These are phyloP conservation scores for Sorex fumeus DNA, from an alignment of 2,113 vertebrate genomes.

Conservation along the genomic window DNA sequence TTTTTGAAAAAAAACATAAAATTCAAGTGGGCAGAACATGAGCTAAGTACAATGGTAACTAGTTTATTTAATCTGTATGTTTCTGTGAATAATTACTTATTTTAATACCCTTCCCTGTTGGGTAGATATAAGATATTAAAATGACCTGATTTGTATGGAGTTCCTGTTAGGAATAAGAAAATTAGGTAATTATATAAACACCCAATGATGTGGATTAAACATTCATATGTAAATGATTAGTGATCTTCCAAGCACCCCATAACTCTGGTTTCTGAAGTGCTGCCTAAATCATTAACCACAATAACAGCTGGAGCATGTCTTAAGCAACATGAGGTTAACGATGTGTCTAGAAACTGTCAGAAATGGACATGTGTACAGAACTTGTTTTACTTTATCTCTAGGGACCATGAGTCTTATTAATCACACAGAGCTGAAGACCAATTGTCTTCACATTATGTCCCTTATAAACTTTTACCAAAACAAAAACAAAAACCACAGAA, in stretches of 20 bases:
- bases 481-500: neutral
- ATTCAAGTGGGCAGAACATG: slow-evolving; percentile 40
- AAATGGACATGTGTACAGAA: slow-evolving; percentile 54
- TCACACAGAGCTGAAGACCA: slow-evolving; percentile 68
- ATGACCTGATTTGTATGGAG: neutral
- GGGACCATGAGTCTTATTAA: slow-evolving; percentile 64
- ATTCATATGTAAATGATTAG: slow-evolving; percentile 23
- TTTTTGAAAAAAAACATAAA: slow-evolving; percentile 27
- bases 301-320: slow-evolving; percentile 60
- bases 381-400: slow-evolving; percentile 58
- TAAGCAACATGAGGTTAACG: slow-evolving; percentile 54
- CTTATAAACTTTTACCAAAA: neutral
- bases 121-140: slow-evolving; percentile 44
- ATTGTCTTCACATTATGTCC: slow-evolving; percentile 74
- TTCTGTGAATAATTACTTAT: slow-evolving; percentile 36
- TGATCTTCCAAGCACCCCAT: slow-evolving; percentile 35
- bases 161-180: slow-evolving; percentile 43
- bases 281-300: slow-evolving; percentile 56
- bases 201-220: neutral
- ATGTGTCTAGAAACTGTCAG: slow-evolving; percentile 59
- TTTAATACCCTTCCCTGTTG: slow-evolving; percentile 36
- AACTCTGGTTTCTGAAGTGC: slow-evolving; percentile 44
- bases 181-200: slow-evolving; percentile 36
- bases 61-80: slow-evolving; percentile 63
- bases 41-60: slow-evolving; percentile 6